Conservation (phyloP, 2,113 vertebrate genomes). For the Nyctibius bracteatus region DNA sequence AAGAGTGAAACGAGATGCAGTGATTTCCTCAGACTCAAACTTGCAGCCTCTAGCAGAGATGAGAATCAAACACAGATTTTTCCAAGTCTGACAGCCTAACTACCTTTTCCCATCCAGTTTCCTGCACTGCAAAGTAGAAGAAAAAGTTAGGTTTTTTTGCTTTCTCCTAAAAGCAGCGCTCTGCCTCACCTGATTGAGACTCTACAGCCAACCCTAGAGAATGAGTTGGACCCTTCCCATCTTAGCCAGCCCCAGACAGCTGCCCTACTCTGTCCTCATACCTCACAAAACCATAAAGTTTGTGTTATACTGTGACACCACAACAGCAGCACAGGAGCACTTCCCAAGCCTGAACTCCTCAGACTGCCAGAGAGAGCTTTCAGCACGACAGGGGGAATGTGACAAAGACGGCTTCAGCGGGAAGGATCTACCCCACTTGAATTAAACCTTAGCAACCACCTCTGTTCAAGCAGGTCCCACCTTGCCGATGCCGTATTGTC, state of each 20-base stretch:
- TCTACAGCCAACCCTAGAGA: not conserved
- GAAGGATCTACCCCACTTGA: not conserved
- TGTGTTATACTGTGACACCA: not conserved
- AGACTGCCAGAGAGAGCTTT: not conserved
- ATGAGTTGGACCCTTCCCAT: not conserved
- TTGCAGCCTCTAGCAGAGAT: not conserved
- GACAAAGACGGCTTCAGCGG: not conserved
- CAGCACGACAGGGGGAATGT: not conserved
- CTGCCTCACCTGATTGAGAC: not conserved
- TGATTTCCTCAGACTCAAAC: not conserved
- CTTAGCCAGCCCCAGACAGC: not conserved
- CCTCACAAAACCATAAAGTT: not conserved
- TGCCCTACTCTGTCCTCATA: not conserved
- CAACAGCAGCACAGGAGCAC: not conserved
- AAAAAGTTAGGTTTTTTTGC: accelerated
- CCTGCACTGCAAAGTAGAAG: not conserved
- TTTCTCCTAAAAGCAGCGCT: not conserved
- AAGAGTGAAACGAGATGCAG: not conserved
- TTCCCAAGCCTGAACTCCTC: not conserved
- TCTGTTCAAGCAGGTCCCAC: not conserved
- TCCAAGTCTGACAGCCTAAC: not conserved
- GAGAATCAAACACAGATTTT: not conserved
- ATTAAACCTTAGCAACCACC: not conserved
- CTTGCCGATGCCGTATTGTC: accelerated
- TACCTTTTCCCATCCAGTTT: not conserved